Base-by-base conservation (phyloP, 2,888 invertebrate species). In the Erebia epiphron region DNA sequence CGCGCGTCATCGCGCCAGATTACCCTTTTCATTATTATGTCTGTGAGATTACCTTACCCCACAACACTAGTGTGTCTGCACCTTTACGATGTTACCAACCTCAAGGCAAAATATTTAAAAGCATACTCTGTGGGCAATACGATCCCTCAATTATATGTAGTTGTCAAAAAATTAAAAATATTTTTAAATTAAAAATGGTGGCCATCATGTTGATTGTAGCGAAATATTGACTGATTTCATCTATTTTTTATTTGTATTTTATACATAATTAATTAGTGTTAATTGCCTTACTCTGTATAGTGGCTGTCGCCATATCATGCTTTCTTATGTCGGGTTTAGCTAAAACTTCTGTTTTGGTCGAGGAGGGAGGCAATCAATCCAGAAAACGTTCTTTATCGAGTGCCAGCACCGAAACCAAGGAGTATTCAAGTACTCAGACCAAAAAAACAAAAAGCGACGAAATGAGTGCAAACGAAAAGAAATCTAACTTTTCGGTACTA, bases 401-500 rank as follows among this genome's bases (percentile, higher is more conserved):
- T 73, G 64, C 68, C 60, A 73, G 71, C 80, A 90, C 82, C 86
- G 92, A 92, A 84, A 87, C 86, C 82, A 88, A 83, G 16, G 46
- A 62, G 49, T 14, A 49, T 49, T 49, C 46, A 62, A 62, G 18
- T 14, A 49, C 21, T 7, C 56, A 57, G 26, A 57, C 56, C 81
- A 94, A 94, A 89, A 93, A 91, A 89, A 86, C 86, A 83, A 94
- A 95, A 94, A 89, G 93, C 75, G 94, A 94, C 85, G 94, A 94
- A 83, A 95, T 95, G 93, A 95, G 94, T 94, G 94, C 94, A 87
- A 94, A 91, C 83, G 93, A 95, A 81, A 96, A 96, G 86, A 94
- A 95, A 88, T 95, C 96, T 43, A 97, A 96, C 91, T 96, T 97
- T 88, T 96, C 97, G 64, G 94, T 95, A 78, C 86, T 95, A 73